phyloP scores from a whole-genome alignment of 2,797 vertebrate species.

The Gymnoscopelus microlampas region DNA sequence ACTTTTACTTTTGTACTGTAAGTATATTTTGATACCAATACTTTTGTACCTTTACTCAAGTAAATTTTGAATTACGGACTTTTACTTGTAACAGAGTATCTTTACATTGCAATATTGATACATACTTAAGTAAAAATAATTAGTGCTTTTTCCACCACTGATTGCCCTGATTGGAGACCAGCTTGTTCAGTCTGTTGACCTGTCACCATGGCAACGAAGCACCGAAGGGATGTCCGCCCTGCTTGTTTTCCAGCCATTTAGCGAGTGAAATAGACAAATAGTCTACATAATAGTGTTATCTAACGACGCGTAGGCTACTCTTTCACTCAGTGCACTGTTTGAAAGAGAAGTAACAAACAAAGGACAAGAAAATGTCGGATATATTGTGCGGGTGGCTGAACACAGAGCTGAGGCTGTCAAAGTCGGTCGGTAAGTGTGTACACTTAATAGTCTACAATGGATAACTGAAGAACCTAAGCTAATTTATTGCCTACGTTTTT shows the following conservation, averaged over 20 bases:
- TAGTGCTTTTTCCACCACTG: no score
- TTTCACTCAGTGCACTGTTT: no score
- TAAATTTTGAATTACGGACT: no score
- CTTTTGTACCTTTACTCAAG: no score
- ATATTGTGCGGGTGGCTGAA: conserved; percentile 93
- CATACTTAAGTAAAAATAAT: no score
- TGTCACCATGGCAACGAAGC: conserved; percentile 62
- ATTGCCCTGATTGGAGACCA: conserved; percentile 21
- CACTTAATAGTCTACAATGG: not conserved
- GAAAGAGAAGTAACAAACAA: not conserved
- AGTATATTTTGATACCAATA: no score
- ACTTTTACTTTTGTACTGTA: no score
- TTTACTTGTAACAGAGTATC: no score
- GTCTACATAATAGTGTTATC: not conserved
- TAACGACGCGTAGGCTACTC: not conserved
- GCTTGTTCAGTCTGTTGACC: conserved; percentile 40
- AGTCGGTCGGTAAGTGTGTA: conserved; percentile 84
- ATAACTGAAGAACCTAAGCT: not conserved
- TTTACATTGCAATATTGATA: no score
- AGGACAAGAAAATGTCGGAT: conserved; percentile 81
- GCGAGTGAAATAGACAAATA: not conserved
- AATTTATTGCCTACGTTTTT: not conserved
- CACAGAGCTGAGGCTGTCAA: conserved; percentile 86
- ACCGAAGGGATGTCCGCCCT: not conserved
- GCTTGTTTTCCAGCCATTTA: not conserved